A percentile compares a stretch with the other conserved stretches of the same genome.
These are phyloP conservation scores for Calliopsis andreniformis DNA, from an alignment of 1,140 invertebrate genomes.

Conservation along the genomic window DNA sequence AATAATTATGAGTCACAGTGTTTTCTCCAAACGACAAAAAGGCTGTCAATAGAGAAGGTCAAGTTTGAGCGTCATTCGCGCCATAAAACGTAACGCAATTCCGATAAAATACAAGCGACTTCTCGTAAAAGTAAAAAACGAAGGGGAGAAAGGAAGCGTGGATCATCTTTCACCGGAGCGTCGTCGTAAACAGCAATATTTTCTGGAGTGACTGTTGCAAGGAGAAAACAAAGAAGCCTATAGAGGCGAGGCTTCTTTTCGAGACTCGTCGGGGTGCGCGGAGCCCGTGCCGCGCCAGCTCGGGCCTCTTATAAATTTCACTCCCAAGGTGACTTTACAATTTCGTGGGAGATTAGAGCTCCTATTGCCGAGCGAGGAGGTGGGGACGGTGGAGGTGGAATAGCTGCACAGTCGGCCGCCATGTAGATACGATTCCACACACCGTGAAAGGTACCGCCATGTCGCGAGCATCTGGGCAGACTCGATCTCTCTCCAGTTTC, in stretches of 20 bases:
- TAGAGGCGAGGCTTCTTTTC: not conserved
- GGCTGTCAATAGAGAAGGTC: constrained; percentile 5
- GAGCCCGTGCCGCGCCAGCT: not conserved
- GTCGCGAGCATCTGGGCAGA: constrained; percentile 49
- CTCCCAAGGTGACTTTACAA: constrained; percentile 63
- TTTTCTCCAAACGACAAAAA: not conserved
- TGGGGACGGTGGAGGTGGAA: constrained; percentile 41
- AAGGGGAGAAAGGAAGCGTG: not conserved
- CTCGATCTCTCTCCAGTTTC: constrained; percentile 46
- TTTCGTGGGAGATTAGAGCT: constrained; percentile 73
- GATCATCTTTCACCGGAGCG: constrained; percentile 17
- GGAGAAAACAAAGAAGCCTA: not conserved
- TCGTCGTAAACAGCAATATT: constrained; percentile 10
- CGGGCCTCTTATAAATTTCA: constrained; percentile 67
- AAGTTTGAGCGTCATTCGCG: not conserved
- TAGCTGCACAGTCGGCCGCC: constrained; percentile 56
- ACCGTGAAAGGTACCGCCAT: constrained; percentile 64
- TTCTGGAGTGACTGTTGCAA: not conserved
- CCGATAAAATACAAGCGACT: not conserved
- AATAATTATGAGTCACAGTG: not conserved
- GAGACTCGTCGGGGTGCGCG: not conserved
- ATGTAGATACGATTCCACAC: constrained; percentile 55
- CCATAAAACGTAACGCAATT: not conserved
- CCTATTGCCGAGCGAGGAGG: constrained; percentile 59
- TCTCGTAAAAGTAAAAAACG: no score